phyloP scores from a whole-genome alignment of 2,113 vertebrate genomes.

The Cervus canadensis region DNA sequence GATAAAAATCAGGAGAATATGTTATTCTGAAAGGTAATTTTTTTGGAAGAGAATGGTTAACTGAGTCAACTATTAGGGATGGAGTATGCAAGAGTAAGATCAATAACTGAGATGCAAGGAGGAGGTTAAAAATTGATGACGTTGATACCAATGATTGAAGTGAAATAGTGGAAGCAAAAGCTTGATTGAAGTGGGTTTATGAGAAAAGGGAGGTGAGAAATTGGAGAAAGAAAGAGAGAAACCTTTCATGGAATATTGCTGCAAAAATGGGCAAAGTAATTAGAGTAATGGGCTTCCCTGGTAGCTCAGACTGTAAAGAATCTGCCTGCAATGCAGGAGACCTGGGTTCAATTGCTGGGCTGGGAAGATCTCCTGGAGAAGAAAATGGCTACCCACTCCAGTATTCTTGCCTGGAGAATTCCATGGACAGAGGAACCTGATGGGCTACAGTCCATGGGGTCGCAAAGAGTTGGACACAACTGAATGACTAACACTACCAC shows the following conservation, averaged over 20 bases:
- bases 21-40: background rate
- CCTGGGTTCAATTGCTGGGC: background rate
- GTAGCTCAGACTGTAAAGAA: background rate
- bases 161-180: background rate
- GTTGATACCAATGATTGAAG: background rate
- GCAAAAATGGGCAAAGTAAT: background rate
- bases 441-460: background rate
- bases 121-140: background rate
- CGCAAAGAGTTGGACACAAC: background rate
- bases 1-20: background rate
- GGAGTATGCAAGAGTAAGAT: background rate
- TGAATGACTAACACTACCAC: background rate
- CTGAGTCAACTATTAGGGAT: background rate
- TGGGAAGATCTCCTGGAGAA: background rate
- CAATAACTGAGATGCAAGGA: background rate
- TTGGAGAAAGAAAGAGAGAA: background rate
- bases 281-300: background rate
- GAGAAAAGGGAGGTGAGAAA: background rate
- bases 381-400: background rate
- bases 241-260: background rate
- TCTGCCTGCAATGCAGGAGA: background rate
- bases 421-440: background rate
- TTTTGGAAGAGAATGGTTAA: background rate
- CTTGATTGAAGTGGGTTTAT: background rate
- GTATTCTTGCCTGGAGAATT: background rate